phyloP scores from a whole-genome alignment of 2,797 vertebrate genomes.

The Hydrophis major region DNA sequence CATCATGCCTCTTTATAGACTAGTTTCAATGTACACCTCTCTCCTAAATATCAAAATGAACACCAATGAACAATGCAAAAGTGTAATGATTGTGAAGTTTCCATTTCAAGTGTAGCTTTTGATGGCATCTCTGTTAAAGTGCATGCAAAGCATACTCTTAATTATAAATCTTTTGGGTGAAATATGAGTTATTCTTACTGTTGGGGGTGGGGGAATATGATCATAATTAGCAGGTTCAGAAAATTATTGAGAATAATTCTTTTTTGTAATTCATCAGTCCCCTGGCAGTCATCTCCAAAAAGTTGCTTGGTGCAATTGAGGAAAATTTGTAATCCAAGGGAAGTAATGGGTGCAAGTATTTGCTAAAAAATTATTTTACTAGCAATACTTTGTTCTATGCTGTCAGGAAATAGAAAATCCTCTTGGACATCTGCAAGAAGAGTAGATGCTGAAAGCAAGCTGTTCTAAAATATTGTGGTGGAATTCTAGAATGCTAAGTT shows the following conservation, averaged over 20 bases:
- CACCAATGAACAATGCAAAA: background rate
- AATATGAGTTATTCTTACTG: background rate
- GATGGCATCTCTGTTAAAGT: background rate
- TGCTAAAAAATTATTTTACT: background rate
- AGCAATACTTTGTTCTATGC: background rate
- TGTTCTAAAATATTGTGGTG: background rate
- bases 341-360: background rate
- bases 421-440: fast-evolving
- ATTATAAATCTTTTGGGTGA: background rate
- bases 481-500: background rate
- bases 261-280: background rate
- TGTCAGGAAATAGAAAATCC: background rate
- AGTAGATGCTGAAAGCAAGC: background rate
- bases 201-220: background rate
- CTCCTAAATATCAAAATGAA: background rate
- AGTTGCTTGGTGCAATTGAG: background rate
- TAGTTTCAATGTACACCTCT: background rate
- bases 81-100: background rate
- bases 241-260: background rate
- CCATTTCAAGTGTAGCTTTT: conserved; percentile 5
- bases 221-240: background rate
- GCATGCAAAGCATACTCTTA: background rate
- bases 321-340: background rate
- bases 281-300: conserved; percentile 7
- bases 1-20: background rate